Evolutionary conservation across 2,888 invertebrate species (phyloP).

Genomic region (Eupelmus urozonus): DNA sequence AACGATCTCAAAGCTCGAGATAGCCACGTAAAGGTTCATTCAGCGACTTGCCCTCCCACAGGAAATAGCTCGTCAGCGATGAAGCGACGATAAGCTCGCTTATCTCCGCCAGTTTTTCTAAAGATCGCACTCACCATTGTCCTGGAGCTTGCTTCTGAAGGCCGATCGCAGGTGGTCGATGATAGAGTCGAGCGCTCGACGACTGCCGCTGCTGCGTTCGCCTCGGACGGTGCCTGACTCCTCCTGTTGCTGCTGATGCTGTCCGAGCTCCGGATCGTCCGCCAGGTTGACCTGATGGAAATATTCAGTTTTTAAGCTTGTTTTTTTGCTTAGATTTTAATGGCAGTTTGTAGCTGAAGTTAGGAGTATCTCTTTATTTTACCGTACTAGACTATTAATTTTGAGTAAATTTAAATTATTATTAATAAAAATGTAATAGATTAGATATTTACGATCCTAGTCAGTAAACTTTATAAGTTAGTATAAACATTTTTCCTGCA

Average conservation of each 20-base stretch:
- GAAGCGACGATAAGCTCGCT: neutral
- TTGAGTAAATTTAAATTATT: no score
- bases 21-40: neutral
- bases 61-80: neutral
- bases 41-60: neutral
- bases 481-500: no score
- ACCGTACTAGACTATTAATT: no score
- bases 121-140: conserved; percentile 71
- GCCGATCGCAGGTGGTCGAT: conserved; percentile 73
- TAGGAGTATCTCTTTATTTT: no score
- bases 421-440: no score
- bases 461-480: no score
- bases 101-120: neutral
- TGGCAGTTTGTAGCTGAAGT: no score
- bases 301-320: no score
- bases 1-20: no score
- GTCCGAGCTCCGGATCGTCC: conserved; percentile 72
- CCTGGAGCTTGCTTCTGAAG: conserved; percentile 59
- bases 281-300: conserved; percentile 72
- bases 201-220: conserved; percentile 71
- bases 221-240: conserved; percentile 64
- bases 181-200: conserved; percentile 74
- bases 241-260: conserved; percentile 65
- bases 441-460: no score
- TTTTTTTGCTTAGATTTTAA: no score